Base-by-base conservation (phyloP, 2,888 invertebrate species). In the Ormia ochracea region DNA sequence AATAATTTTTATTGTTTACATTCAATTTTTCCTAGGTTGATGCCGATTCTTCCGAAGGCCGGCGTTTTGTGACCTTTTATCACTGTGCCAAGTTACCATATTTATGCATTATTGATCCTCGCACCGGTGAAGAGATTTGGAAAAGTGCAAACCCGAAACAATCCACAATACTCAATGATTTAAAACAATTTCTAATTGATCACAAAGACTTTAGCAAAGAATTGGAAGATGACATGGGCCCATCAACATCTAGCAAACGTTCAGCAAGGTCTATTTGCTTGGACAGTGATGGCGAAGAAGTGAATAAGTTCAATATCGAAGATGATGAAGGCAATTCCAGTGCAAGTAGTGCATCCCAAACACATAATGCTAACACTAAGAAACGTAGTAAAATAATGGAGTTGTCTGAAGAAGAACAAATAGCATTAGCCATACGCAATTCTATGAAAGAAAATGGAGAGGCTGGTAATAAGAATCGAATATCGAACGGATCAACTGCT, bases 51-150 rank as follows among this genome's bases (percentile, higher is more conserved):
- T 90, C 90, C 10, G 93, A 94, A 78, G 94, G 94, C 0, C 90
- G 90, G 38, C 90, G 92, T 28, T 94, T 92, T 85, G 91, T 92
- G 82, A 92, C 92, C 84, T 94, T 93, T 84, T 94, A 94, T 85
- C 91, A 92, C 76, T 92, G 93, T 68, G 86, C 86, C 14, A 86
- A 90, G 58, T 92, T 92, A 87, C 94, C 94, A 1, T 93, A 93
- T 84, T 88, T 94, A 74, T 92, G 93, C 75, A 89, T 94, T 5
- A 89, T 94, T 68, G 94, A 94, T 89, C 94, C 94, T 9, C 90
- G 92, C 83, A 94, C 94, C 52, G 93, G 93, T 48, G 93, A 93
- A 87, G 88, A 90, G 41, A 90, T 91, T 65, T 87, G 92, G 84
- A 86, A 84, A 68, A 86, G 85, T 72, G 79, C 83, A 2, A 84